A percentile compares a stretch with the other conserved stretches of the same genome.
Evolutionary conservation across 2,888 invertebrate species (phyloP).

Genomic region (Miltochrista miniata): DNA sequence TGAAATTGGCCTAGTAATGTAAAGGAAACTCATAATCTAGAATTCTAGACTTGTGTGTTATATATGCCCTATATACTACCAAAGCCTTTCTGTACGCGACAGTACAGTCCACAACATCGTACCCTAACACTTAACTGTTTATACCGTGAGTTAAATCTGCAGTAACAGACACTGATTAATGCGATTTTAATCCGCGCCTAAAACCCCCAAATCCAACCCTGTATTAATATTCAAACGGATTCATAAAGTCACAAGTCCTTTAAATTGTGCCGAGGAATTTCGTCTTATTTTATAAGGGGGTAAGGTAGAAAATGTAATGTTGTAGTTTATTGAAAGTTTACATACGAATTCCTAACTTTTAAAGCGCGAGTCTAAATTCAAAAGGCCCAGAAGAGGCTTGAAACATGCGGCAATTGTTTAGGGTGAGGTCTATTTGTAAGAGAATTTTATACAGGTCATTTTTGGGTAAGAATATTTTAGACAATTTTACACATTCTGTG

Average conservation of each 20-base stretch:
- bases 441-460: background rate
- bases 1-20: too few species aligned
- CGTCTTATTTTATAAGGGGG: conserved; percentile 43
- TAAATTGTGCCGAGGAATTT: conserved; percentile 45
- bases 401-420: conserved; percentile 21
- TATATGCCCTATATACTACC: too few species aligned
- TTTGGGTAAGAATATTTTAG: too few species aligned
- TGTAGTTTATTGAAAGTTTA: conserved; percentile 39
- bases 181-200: conserved; percentile 86
- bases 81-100: conserved; percentile 35
- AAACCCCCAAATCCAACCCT: conserved; percentile 85
- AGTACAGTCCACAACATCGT: conserved; percentile 68
- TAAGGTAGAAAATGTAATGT: conserved; percentile 42
- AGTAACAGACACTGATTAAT: conserved; percentile 87
- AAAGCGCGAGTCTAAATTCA: conserved; percentile 73
- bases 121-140: conserved; percentile 83
- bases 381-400: conserved; percentile 44
- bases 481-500: too few species aligned
- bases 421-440: conserved; percentile 6
- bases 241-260: conserved; percentile 73
- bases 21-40: background rate
- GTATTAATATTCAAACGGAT: conserved; percentile 80
- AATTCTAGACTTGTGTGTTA: too few species aligned
- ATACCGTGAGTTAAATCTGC: conserved; percentile 79
- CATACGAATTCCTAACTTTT: conserved; percentile 68